Conservation (phyloP, 2,113 vertebrate species). For the Chaenocephalus aceratus region DNA sequence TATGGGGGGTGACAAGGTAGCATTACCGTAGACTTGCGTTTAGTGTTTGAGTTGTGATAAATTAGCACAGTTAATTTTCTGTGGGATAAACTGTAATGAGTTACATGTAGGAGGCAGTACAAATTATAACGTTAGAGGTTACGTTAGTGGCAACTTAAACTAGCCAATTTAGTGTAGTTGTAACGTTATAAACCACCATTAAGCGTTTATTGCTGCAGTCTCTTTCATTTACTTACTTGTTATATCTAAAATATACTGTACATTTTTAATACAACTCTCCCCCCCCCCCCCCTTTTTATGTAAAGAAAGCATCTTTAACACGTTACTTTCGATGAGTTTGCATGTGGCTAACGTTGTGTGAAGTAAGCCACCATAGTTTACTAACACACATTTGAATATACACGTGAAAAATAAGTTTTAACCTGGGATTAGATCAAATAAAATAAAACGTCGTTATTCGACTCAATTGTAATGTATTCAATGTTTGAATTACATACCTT, state of each 20-base stretch:
- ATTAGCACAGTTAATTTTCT: neutral
- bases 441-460: neutral
- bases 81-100: neutral
- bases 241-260: neutral
- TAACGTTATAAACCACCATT: neutral
- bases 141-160: neutral
- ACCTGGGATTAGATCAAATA: neutral
- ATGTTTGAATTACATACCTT: neutral
- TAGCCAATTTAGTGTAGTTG: no score
- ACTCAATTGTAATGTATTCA: neutral
- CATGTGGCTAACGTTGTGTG: neutral
- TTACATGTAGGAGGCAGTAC: neutral
- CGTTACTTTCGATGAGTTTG: conserved; percentile 5
- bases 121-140: neutral
- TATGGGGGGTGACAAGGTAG: neutral
- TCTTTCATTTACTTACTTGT: no score
- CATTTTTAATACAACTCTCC: neutral
- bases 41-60: neutral
- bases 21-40: neutral
- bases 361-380: neutral
- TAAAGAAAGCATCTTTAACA: neutral
- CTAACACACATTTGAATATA: neutral
- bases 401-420: neutral
- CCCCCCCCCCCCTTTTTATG: no score
- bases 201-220: neutral